phyloP scores from a whole-genome alignment of 2,888 invertebrate genomes.

The Archips xylosteana region DNA sequence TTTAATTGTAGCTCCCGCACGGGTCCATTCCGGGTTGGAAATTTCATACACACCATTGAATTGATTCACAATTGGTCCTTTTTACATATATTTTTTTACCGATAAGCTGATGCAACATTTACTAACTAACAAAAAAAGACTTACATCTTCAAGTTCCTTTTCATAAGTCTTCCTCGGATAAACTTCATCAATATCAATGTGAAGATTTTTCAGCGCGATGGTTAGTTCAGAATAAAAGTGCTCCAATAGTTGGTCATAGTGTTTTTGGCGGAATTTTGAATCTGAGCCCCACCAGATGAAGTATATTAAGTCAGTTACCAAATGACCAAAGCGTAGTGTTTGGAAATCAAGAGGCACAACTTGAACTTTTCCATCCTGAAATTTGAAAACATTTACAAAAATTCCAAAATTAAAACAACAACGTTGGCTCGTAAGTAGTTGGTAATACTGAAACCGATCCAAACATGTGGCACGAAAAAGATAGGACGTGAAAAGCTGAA shows the following conservation, averaged over 20 bases:
- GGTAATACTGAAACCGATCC: too few species aligned
- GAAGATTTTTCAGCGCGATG: background rate
- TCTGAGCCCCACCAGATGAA: slow-evolving; percentile 12
- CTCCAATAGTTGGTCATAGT: background rate
- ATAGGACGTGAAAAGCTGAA: too few species aligned
- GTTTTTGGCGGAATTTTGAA: background rate
- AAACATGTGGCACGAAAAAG: too few species aligned
- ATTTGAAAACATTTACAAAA: background rate
- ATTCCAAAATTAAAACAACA: too few species aligned
- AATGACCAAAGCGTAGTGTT: background rate
- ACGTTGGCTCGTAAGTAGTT: too few species aligned
- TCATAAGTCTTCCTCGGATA: slow-evolving; percentile 1
- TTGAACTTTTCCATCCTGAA: slow-evolving; percentile 49
- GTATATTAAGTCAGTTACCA: slow-evolving; percentile 5
- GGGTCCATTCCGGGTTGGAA: too few species aligned
- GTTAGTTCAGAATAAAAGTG: slow-evolving; percentile 1
- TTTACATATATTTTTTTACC: too few species aligned
- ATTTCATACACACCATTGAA: too few species aligned
- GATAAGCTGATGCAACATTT: too few species aligned
- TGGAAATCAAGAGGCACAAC: slow-evolving; percentile 49
- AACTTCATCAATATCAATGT: slow-evolving; percentile 1
- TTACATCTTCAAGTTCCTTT: slow-evolving; percentile 10
- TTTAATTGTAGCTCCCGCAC: too few species aligned
- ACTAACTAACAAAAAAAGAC: background rate
- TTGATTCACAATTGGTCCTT: too few species aligned